phyloP scores from a whole-genome alignment of 2,797 vertebrate genomes.

The Bradypodion ventrale region DNA sequence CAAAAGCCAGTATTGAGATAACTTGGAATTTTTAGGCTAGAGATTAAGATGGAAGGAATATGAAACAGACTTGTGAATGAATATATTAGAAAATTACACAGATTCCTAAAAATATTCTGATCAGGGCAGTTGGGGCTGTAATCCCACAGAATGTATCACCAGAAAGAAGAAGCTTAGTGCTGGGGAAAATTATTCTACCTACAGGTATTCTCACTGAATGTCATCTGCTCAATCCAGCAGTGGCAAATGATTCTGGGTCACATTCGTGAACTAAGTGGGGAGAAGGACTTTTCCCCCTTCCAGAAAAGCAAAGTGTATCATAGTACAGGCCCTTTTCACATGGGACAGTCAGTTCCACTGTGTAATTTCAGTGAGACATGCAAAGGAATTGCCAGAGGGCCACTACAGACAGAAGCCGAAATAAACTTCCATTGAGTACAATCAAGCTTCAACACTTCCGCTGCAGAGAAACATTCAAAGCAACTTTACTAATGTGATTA shows the following conservation, averaged over 20 bases:
- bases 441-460: neutral
- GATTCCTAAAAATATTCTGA: neutral
- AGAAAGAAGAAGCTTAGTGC: neutral
- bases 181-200: neutral
- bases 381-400: slow-evolving; percentile 14
- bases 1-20: neutral
- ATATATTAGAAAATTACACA: neutral
- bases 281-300: neutral
- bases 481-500: slow-evolving; percentile 44
- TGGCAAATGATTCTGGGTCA: neutral
- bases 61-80: neutral
- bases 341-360: slow-evolving; percentile 3
- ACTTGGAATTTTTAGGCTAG: neutral
- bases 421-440: neutral
- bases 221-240: neutral
- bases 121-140: neutral
- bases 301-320: neutral
- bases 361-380: slow-evolving; percentile 8
- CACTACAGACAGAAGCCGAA: neutral
- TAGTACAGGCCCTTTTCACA: neutral
- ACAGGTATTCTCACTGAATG: neutral
- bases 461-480: slow-evolving; percentile 28
- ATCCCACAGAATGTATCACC: neutral
- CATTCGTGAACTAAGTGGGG: too few species aligned
- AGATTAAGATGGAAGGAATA: neutral